Evolutionary conservation across 2,797 vertebrate genomes (phyloP), one percentile per base, ranked within the genome.

Genomic region (Spatula clypeata): DNA sequence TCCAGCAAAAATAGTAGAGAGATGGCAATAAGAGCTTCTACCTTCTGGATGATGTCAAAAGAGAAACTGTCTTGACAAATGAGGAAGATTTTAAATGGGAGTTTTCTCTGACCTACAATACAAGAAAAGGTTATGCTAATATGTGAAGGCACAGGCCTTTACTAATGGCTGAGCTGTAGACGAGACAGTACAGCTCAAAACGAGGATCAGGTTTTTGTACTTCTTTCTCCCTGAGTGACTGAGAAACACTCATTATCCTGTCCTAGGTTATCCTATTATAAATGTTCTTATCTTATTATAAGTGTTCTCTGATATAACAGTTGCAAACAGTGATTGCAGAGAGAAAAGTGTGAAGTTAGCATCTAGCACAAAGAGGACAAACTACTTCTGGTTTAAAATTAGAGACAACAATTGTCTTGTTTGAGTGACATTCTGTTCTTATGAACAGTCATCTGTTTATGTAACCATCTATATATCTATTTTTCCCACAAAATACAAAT

Each of bases 111-210:
- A 95, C 93, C 95, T 96, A 87, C 88, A 74, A 57, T 82, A 47
- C 61, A 80, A 80, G 89, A 82, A 89, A 96, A 95, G 94, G 95
- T 94, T 96, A 96, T 96, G 94, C 85, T 95, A 96, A 95, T 97
- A 45, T 77, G 81, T 81, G 83, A 95, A 93, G 88, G 86, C 88
- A 94, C 70, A 81, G 88, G 92, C 84, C 86, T 95, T 88, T 75
- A 65, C 92, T 96, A 95, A 95, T 94, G 88, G 86, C 88, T 88
- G 88, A 95, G 73, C 88, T 34, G 61, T 40, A 86, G 94, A 94
- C 2, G n/a, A 90, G 90, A 76, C 83, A 93, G 62, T 26, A 54
- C 21, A 91, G 80, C 83, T 92, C 44, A 38, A 51, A 74, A 91
- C 0, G 1, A 79, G 60, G 95, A 73, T 34, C 88, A 58, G 47